Base-by-base conservation (phyloP, 2,888 invertebrate species). In the Ferrisia virgata region DNA sequence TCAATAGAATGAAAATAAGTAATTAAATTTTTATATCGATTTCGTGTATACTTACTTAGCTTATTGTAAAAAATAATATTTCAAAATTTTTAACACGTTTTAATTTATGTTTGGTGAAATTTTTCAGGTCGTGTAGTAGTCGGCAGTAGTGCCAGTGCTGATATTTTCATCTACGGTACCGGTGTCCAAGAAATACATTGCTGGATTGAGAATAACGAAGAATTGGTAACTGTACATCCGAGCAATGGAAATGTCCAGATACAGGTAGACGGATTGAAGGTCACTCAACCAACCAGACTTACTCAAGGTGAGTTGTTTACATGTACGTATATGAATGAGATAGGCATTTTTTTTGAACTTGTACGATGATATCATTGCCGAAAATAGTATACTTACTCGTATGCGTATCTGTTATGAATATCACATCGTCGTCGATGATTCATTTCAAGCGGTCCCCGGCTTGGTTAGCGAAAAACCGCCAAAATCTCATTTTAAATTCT, bases 111-210 rank as follows among this genome's bases (percentile, higher is more conserved):
- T 9, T 53, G 1, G 1, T 22, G 22, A 31, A 31, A 6, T 85
- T 85, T 91, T 91, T 76, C 90, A 96, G 96, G 96, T 86, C 92
- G 94, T 86, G 93, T 95, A 79, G 94, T 94, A 22, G 91, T 96
- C 86, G 95, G 95, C 85, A 93, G 94, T 85, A 93, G 93, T 86
- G 91, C 93, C 84, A 92, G 92, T 87, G 95, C 94, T 87, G 96
- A 96, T 88, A 94, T 97, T 86, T 91, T 93, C 86, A 92, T 97
- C 28, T 93, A 93, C 87, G 96, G 96, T n/a, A 93, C 94, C 0
- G 96, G 96, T 2, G 95, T 97, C 33, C 93, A 94, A 86, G 91
- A 93, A 85, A 91, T 94, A 78, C 97, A 97, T 89, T 96, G 96
- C 88, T 93, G 94, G 87, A 95, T 97, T 86, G 95, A 96, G 89